Evolutionary conservation across 2,888 invertebrate species (phyloP), one percentile per base, ranked within the genome.

Genomic region (Xanthorhoe designata): DNA sequence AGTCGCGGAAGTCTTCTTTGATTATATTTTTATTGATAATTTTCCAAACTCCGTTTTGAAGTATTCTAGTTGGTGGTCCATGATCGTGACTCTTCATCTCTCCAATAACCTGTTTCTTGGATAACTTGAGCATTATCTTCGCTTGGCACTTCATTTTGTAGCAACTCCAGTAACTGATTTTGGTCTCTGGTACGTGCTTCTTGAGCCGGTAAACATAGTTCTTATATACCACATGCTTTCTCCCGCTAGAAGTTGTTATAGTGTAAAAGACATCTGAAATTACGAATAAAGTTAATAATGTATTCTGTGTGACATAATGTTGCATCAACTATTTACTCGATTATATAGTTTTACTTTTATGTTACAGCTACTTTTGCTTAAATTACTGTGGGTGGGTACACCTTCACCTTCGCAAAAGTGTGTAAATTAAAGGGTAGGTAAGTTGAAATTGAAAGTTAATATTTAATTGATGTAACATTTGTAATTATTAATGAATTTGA

Each of bases 131-230:
- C 51, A 63, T 18, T 19, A 63, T 45, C 13, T 56, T 52, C 9
- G 56, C 63, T 38, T 57, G 42, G 29, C 57, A 56, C 45, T 57
- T 29, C 5, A 45, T 51, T 52, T 57, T 57, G 45, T 45, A n/a
- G 19, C 61, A 61, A n/a, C 32, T n/a, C 61, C 61, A 61, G 9
- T 13, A 52, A 15, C 61, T 61, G 18, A 61, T 61, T 35, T 53
- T 61, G 17, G 29, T 54, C 13, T 32, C 53, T 32, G 47, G 53
- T 19, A 53, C 19, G 5, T 54, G 47, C 45, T 53, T 61, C 13
- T 45, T 61, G 32, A 53, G 45, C 17, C 61, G 47, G 47, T 45
- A 61, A 0, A 54, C n/a, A 47, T 61, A 35, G 29, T 61, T 53
- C 45, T 54, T 29, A 32, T 61, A 61, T 4, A 55, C 13, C 49